Conservation (phyloP, 2,113 vertebrate genomes). For the Coryphaenoides rupestris region DNA sequence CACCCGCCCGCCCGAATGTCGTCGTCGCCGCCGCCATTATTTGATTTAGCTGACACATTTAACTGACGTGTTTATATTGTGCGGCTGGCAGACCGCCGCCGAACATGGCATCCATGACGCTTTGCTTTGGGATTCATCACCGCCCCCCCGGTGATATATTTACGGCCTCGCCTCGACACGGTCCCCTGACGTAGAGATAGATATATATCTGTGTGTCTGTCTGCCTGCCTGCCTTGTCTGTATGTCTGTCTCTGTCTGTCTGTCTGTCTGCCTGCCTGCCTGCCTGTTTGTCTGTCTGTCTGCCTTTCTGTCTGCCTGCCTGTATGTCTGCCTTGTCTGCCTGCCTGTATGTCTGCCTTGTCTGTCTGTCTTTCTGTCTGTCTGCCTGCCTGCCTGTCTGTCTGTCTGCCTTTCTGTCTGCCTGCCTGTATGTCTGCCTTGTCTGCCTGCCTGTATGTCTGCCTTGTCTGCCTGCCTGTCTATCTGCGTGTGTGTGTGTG, state of each 20-base stretch:
- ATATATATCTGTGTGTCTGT: background rate
- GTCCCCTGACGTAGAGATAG: too few relatives aligned
- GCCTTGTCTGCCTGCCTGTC: background rate
- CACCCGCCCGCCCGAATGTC: too few relatives aligned
- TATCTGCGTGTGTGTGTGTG: constrained; percentile 10
- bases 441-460: too few relatives aligned
- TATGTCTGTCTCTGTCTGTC: constrained; percentile 28
- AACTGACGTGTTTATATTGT: too few relatives aligned
- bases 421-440: constrained; percentile 17
- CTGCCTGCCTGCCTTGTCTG: too few relatives aligned
- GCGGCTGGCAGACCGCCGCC: too few relatives aligned
- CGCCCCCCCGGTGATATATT: too few relatives aligned
- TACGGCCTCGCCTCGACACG: background rate
- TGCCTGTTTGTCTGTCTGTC: constrained; percentile 16
- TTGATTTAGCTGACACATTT: too few relatives aligned
- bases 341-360: constrained; percentile 20
- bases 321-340: background rate
- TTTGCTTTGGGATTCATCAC: too few relatives aligned
- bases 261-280: constrained; percentile 13
- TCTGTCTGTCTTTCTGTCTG: constrained; percentile 24
- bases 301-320: constrained; percentile 22
- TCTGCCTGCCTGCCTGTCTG: constrained; percentile 6
- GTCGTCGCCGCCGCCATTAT: too few relatives aligned
- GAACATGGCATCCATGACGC: too few relatives aligned
- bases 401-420: constrained; percentile 26